A percentile compares a stretch with the other conserved stretches of the same genome.
Evolutionary conservation across 2,113 vertebrate species (phyloP).

Genomic region (Lasiurus borealis): DNA sequence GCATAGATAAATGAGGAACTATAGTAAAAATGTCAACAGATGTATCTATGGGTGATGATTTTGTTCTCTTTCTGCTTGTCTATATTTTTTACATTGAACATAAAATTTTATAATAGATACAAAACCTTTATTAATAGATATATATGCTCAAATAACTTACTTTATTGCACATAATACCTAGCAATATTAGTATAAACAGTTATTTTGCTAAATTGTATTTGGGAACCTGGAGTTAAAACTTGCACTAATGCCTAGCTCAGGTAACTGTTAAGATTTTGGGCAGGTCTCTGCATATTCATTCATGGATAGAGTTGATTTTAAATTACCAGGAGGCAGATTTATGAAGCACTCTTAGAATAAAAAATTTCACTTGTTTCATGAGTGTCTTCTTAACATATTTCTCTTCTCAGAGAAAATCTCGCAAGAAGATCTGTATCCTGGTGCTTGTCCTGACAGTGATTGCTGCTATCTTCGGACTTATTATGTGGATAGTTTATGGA

Average conservation of each 20-base stretch:
- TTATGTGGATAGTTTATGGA: conserved; percentile 86
- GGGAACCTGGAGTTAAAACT: background rate
- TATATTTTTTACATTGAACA: conserved; percentile 33
- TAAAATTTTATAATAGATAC: conserved; percentile 24
- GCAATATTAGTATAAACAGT: background rate
- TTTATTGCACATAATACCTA: conserved; percentile 12
- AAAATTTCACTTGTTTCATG: conserved; percentile 60
- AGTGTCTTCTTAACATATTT: conserved; percentile 72
- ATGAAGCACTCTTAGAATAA: conserved; percentile 42
- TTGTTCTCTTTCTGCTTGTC: conserved; percentile 28
- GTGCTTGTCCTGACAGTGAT: conserved; percentile 89
- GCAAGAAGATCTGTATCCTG: conserved; percentile 99
- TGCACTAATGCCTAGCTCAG: background rate
- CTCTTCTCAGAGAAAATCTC: conserved; percentile 94
- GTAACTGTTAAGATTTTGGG: background rate
- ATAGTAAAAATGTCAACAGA: background rate
- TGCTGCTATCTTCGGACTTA: conserved; percentile 87
- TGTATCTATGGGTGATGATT: conserved; percentile 45
- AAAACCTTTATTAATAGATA: conserved; percentile 56
- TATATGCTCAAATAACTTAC: conserved; percentile 26
- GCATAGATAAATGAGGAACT: conserved; percentile 35
- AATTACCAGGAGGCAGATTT: conserved; percentile 19
- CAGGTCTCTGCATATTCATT: background rate
- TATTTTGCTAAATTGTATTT: conserved; percentile 7
- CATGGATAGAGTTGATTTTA: conserved; percentile 2